Conservation (phyloP, 2,888 invertebrate species). For the Oscheius sp. region DNA sequence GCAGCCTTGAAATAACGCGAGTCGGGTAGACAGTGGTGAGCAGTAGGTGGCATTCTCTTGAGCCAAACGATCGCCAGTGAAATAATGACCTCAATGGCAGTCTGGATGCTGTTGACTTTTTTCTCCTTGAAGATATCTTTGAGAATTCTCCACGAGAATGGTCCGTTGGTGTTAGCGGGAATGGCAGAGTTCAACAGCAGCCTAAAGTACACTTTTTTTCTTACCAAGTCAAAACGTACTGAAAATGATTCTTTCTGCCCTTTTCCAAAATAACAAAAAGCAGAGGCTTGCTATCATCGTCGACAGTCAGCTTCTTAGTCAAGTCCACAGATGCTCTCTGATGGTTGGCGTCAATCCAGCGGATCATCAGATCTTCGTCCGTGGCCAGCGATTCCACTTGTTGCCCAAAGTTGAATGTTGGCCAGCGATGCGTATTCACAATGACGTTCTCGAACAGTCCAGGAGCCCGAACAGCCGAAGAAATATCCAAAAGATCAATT, state of each 20-base stretch:
- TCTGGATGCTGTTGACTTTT: slow-evolving; percentile 33
- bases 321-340: slow-evolving; percentile 47
- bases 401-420: slow-evolving; percentile 33
- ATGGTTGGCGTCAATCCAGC: slow-evolving; percentile 51
- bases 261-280: slow-evolving; percentile 30
- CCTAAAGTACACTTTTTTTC: slow-evolving; percentile 36
- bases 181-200: slow-evolving; percentile 44
- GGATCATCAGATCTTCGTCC: slow-evolving; percentile 40
- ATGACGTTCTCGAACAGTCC: slow-evolving; percentile 40
- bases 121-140: slow-evolving; percentile 26
- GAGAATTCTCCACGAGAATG: slow-evolving; percentile 44
- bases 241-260: slow-evolving; percentile 23
- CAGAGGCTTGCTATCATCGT: slow-evolving; percentile 4
- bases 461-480: slow-evolving; percentile 40
- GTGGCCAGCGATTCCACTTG: slow-evolving; percentile 39
- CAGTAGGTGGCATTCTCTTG: not conserved
- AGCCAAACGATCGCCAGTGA: slow-evolving; percentile 42
- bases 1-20: slow-evolving; percentile 17
- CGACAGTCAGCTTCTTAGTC: slow-evolving; percentile 13
- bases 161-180: slow-evolving; percentile 35
- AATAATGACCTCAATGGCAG: slow-evolving; percentile 33
- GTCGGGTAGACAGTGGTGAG: not conserved
- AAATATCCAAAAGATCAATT: slow-evolving; percentile 50
- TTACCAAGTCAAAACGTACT: slow-evolving; percentile 29
- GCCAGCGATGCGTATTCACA: slow-evolving; percentile 43